A percentile compares a stretch with the other conserved stretches of the same genome.
phyloP scores from a whole-genome alignment of 37 sponge, comb jelly and placozoan genomes.

The Corticium candelabrum region DNA sequence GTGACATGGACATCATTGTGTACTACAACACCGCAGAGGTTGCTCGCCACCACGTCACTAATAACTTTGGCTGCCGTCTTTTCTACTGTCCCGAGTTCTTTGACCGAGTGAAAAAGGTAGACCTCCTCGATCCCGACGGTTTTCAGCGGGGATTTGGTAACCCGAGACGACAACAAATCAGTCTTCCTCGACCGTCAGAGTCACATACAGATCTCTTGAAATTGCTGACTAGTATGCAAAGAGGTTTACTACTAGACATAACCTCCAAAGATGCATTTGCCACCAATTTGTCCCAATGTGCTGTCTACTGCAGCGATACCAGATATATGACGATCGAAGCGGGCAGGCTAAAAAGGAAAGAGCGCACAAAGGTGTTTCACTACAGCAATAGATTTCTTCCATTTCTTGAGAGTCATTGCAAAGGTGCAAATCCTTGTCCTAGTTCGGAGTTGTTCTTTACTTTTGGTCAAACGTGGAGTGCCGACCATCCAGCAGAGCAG shows the following conservation, averaged over 20 bases:
- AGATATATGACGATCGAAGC: background rate
- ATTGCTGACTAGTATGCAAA: background rate
- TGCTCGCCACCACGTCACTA: slow-evolving; percentile 16
- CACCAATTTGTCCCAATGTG: slow-evolving; percentile 12
- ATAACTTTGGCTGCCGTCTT: slow-evolving; percentile 18
- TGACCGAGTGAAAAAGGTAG: too few relatives aligned
- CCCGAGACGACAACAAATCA: background rate
- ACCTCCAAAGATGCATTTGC: slow-evolving; percentile 22
- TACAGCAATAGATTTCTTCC: slow-evolving; percentile 38
- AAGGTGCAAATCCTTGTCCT: slow-evolving; percentile 24
- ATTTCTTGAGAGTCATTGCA: slow-evolving; percentile 24
- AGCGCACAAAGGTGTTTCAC: slow-evolving; percentile 43
- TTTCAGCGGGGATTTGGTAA: background rate
- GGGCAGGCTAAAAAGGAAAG: slow-evolving; percentile 19
- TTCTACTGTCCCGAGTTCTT: slow-evolving; percentile 15
- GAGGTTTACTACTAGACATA: background rate
- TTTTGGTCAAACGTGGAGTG: slow-evolving; percentile 75
- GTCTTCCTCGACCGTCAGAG: background rate
- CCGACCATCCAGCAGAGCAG: slow-evolving; percentile 38
- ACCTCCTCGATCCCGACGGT: background rate
- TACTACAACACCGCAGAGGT: slow-evolving; percentile 29
- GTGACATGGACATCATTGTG: slow-evolving; percentile 17
- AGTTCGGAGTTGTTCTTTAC: slow-evolving; percentile 42
- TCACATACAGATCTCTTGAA: background rate
- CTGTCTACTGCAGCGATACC: slow-evolving; percentile 7